A percentile compares a stretch with the other conserved stretches of the same genome.
phyloP scores from a whole-genome alignment of 2,888 invertebrate species.

The Coleophora deauratella region DNA sequence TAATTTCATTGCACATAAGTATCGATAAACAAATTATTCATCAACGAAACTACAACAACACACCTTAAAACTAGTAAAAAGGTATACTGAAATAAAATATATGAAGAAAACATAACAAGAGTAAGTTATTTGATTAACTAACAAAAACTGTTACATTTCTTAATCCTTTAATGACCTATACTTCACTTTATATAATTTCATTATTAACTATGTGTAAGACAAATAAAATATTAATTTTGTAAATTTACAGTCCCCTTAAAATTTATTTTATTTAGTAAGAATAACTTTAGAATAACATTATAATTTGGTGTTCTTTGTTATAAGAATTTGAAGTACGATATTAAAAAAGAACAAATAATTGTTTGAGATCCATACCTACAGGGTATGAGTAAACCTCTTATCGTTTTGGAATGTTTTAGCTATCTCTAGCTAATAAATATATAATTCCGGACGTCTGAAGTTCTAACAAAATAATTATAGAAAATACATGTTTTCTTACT shows the following conservation, averaged over 20 bases:
- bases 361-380: too few species aligned
- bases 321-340: too few species aligned
- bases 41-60: slow-evolving; percentile 23
- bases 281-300: too few species aligned
- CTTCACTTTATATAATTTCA: too few species aligned
- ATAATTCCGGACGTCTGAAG: slow-evolving; percentile 21
- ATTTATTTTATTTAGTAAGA: too few species aligned
- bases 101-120: slow-evolving; percentile 13
- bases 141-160: neutral
- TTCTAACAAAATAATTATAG: slow-evolving; percentile 13
- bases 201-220: too few species aligned
- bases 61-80: slow-evolving; percentile 17
- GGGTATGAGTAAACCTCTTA: too few species aligned
- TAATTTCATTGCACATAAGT: slow-evolving; percentile 47
- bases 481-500: slow-evolving; percentile 33
- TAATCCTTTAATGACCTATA: too few species aligned
- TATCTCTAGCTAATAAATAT: slow-evolving; percentile 24
- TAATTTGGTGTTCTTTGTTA: too few species aligned
- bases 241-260: too few species aligned
- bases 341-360: too few species aligned
- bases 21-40: slow-evolving; percentile 24
- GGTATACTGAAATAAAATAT: slow-evolving; percentile 13
- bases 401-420: slow-evolving; percentile 46
- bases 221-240: too few species aligned
- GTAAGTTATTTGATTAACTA: slow-evolving; percentile 7